Base-by-base conservation (phyloP, 2,888 invertebrate genomes). In the Cyaniris semiargus region DNA sequence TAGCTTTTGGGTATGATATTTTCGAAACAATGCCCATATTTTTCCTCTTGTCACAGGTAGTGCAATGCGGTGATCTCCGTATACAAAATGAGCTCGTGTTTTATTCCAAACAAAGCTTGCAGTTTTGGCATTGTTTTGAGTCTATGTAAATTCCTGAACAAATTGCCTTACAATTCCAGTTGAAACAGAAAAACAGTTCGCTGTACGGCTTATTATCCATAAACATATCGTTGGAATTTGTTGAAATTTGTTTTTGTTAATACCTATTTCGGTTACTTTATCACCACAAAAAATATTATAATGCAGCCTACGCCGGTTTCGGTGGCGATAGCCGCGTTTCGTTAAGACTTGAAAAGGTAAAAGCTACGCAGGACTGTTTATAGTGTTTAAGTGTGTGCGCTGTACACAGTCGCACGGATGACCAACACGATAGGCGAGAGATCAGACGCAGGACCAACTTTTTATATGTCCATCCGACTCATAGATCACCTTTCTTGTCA, bases 41-140 rank as follows among this genome's bases (percentile, higher is more conserved):
- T 66, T 66, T 66, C 71, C 71, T 3, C 23, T 74, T 53, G 74
- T 74, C 74, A 74, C 53, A 74, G 74, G 53, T 74, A 18, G 38
- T 72, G 23, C 72, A 72, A 23, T 72, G 72, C 53, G 74, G 74
- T 53, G 74, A 53, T 74, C 76, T 74, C 77, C 71, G 79, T 77
- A 79, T 77, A 77, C 75, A 53, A 75, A 79, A 78, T 79, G 66
- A 77, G 78, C 77, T 78, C 66, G 31, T 77, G 77, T 77, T 78
- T 79, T 78, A 78, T 79, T 78, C 74, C 76, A 18, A 77, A 74
- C 77, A 76, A 77, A 78, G 77, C 77, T 74, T 72, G 71, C 58
- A 66, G 72, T 66, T 70, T 76, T 76, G 76, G 71, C 77, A 76
- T 79, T 78, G 79, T 79, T n/a, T n/a, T 78, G 78, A 76, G 77